Conservation (phyloP, 2,888 invertebrate species). For the Drosophila fungiperda region DNA sequence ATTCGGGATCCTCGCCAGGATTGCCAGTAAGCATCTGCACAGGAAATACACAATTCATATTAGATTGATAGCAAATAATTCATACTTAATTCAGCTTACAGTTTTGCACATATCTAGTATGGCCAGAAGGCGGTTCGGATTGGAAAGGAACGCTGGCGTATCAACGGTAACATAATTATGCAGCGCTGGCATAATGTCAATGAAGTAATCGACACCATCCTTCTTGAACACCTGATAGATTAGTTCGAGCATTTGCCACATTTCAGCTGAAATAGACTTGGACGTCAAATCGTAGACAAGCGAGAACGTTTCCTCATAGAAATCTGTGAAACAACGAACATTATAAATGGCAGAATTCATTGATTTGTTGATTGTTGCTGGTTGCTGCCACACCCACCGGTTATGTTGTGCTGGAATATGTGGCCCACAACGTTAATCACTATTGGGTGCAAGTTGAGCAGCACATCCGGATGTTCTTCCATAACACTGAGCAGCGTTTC, state of each 20-base stretch:
- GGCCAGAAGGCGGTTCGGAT: conserved; percentile 94
- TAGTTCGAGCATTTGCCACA: conserved; percentile 98
- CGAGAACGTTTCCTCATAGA: conserved; percentile 98
- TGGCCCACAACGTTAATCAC: conserved; percentile 95
- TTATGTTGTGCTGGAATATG: conserved; percentile 92
- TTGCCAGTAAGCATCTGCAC: conserved; percentile 88
- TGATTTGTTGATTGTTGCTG: background rate
- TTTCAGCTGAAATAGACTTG: conserved; percentile 94
- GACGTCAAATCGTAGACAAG: conserved; percentile 96
- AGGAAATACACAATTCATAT: conserved; percentile 2
- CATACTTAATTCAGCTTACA: conserved; percentile 86
- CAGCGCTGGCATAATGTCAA: conserved; percentile 99
- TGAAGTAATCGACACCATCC: conserved; percentile 97
- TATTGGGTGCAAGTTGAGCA: conserved; percentile 95
- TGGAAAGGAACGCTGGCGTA: conserved; percentile 95
- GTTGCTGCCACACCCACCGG: conserved; percentile 86
- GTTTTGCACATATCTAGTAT: conserved; percentile 98
- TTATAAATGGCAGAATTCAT: background rate
- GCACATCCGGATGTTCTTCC: conserved; percentile 93
- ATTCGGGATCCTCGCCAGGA: conserved; percentile 96
- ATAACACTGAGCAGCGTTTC: conserved; percentile 97
- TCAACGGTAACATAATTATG: conserved; percentile 99
- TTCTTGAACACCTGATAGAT: conserved; percentile 96
- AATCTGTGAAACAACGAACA: conserved; percentile 88
- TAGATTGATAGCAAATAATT: background rate